Evolutionary conservation across 2,113 vertebrate species (phyloP), one percentile per base, ranked within the genome.

Genomic region (Pluvialis apricaria): DNA sequence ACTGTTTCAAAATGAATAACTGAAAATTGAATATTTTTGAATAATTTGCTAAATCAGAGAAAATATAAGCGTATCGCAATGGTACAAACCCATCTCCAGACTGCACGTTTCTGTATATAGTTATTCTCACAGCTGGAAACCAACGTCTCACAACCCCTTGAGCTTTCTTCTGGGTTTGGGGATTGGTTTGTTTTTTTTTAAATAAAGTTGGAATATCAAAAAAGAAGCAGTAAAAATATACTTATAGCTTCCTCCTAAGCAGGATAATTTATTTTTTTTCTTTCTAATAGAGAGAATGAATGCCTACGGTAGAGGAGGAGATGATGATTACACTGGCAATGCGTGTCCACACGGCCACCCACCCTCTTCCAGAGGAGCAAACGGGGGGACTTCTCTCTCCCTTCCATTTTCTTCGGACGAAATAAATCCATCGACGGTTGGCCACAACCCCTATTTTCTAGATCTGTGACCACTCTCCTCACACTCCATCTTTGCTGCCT

Each of bases 281-380:
- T 28, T 51, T 54, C 42, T 13, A 68, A 22, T 5, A 19, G 62
- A 11, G 17, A 44, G 18, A 60, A 42, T 1, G 26, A 71, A 25
- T 14, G 58, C 38, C 34, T 19, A 7, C 28, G 19, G 22, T 7
- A 19, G 40, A 32, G 51, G 58, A 61, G 54, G 36, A 44, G 72
- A 61, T 7, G 54, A 11, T 2, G 47, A 19, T 6, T 5, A 17
- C 49, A 5, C 1, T 5, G 49, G 47, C 10, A 7, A 25, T 0
- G 32, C 0, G 8, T 4, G 42, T 15, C 32, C 5, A 2, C n/a
- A 3, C 0, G 3, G n/a, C 44, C 51, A 52, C 19, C 38, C 11
- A 4, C 28, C 7, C 34, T 34, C 29, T 42, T 55, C 5, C 36
- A 16, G 17, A 72, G 64, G 15, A 28, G 6, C 29, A 54, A 32